Percentiles rank a stretch among this genome's conserved stretches.
These are phyloP conservation scores for Trigoniulus corallinus DNA, from an alignment of 1,140 invertebrate species.

Conservation along the genomic window DNA sequence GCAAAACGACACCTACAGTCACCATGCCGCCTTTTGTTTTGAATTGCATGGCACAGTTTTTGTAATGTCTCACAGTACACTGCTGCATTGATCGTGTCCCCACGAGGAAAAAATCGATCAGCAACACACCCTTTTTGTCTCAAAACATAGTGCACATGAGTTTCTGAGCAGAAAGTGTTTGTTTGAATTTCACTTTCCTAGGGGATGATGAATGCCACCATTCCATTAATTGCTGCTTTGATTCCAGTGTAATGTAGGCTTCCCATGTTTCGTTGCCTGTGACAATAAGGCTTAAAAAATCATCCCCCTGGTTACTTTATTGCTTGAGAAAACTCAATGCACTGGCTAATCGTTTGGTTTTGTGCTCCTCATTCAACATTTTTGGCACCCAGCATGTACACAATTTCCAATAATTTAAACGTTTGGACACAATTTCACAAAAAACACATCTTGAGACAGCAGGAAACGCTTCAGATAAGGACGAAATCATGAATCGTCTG, in stretches of 20 bases:
- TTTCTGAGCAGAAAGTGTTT: no score
- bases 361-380: constrained; percentile 14
- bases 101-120: constrained; percentile 1
- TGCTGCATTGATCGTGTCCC: constrained; percentile 1
- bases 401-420: constrained; percentile 1
- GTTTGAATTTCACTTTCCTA: background rate
- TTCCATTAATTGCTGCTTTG: constrained; percentile 12
- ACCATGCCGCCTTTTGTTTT: constrained; percentile 2
- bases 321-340: constrained; percentile 7
- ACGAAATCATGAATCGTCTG: background rate
- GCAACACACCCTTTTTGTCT: background rate
- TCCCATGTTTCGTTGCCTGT: constrained; percentile 19
- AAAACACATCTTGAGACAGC: background rate
- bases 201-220: constrained; percentile 1
- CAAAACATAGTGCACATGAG: background rate
- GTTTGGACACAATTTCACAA: background rate
- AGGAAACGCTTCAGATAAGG: background rate
- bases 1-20: background rate
- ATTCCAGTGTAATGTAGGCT: constrained; percentile 15
- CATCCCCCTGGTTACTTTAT: constrained; percentile 10
- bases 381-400: constrained; percentile 13
- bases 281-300: constrained; percentile 13
- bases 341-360: constrained; percentile 7
- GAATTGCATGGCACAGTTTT: background rate
- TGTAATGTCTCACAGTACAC: constrained; percentile 1